Evolutionary conservation across 2,113 vertebrate species (phyloP), one percentile per base, ranked within the genome.

Genomic region (Mellivora capensis): DNA sequence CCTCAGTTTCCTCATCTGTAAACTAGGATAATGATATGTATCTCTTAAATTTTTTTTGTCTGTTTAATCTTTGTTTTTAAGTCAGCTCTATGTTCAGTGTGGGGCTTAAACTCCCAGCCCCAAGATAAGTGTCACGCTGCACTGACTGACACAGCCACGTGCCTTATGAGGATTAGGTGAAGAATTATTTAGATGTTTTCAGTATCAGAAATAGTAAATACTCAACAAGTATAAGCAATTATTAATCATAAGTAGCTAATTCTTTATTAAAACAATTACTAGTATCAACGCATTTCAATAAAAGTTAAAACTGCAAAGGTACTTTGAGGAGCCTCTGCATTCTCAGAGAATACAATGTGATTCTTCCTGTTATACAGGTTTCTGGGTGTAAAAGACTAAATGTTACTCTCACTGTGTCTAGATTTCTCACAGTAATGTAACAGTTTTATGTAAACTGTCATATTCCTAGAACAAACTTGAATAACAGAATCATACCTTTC

Each of bases 361-460:
- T 89, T 85, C 47, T 91, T 91, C n/a, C 64, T 86, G 49, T 71
- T 72, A 47, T 1, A 37, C 31, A 83, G 37, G 57, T 77, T 82
- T 94, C 49, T 64, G 4, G 14, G 69, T 87, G 62, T 94, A 77
- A 97, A 94, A 74, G 59, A 95, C 10, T n/a, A 91, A 10, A 80
- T 96, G 72, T 90, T 92, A 79, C 37, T 94, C 80, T 94, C 90
- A 74, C 90, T 90, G 59, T 95, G 83, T 81, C 72, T 92, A 83
- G 88, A 90, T 80, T 96, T 98, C 94, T 97, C 97, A 95, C 92
- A 94, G 52, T 49, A 52, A 69, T 79, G 44, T 90, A 93, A 91
- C 81, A 91, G 49, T 88, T 95, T 83, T 93, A 64, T 49, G 61
- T 87, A 93, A 96, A 93, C 27, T 88, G 86, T 49, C 71, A n/a